phyloP scores from a whole-genome alignment of 1,140 invertebrate species.

The Diabrotica virgifera region DNA sequence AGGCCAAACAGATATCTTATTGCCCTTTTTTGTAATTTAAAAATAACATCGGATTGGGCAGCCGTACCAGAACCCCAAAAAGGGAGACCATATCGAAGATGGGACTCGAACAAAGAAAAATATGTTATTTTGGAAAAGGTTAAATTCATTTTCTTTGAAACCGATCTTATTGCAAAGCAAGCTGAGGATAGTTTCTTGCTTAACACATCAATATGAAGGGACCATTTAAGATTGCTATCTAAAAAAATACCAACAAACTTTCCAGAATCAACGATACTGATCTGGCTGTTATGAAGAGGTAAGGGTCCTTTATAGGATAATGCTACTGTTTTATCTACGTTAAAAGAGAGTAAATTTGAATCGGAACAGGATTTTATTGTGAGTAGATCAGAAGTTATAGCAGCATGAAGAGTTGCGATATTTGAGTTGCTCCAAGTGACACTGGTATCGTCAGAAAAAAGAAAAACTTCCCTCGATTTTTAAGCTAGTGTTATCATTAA shows the following conservation, averaged over 20 bases:
- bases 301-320: neutral
- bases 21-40: too few relatives aligned
- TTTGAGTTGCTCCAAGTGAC: neutral
- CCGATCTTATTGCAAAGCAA: neutral
- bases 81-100: too few relatives aligned
- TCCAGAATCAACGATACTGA: neutral
- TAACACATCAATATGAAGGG: neutral
- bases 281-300: neutral
- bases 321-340: neutral
- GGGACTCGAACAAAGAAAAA: too few relatives aligned
- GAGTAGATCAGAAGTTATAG: neutral
- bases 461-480: neutral
- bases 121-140: too few relatives aligned
- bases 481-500: neutral
- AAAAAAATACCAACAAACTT: neutral
- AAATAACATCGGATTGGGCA: too few relatives aligned
- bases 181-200: neutral
- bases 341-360: neutral
- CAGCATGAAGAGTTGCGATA: neutral
- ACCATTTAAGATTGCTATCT: neutral
- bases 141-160: too few relatives aligned
- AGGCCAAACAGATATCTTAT: too few relatives aligned
- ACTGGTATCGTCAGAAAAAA: constrained; percentile 10
- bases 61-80: too few relatives aligned
- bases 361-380: neutral